Percentiles rank a stretch among this genome's conserved stretches.
Evolutionary conservation across 2,888 invertebrate genomes (phyloP).

Genomic region (Ditula angustiorana): DNA sequence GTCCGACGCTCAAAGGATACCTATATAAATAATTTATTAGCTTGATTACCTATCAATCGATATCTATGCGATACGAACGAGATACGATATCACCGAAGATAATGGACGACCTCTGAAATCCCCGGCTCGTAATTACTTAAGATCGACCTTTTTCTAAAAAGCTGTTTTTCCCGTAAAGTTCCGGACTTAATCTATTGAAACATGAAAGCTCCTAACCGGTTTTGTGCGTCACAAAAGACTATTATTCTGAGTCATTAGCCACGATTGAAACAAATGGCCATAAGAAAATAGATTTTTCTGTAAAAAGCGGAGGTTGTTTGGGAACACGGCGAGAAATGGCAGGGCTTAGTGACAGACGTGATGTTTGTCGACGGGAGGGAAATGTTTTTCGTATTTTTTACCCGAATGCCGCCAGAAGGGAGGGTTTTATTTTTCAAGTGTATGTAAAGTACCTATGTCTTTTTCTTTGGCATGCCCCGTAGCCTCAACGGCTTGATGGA

Average conservation of each 20-base stretch:
- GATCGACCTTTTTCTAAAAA: constrained; percentile 31
- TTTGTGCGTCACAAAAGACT: constrained; percentile 32
- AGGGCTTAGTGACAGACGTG: background rate
- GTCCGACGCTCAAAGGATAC: background rate
- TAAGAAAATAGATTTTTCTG: constrained; percentile 26
- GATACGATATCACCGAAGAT: background rate
- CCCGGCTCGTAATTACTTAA: constrained; percentile 32
- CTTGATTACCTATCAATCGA: constrained; percentile 4
- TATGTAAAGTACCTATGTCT: too few relatives aligned
- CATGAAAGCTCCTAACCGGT: constrained; percentile 25
- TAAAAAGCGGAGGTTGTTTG: background rate
- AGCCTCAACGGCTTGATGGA: too few relatives aligned
- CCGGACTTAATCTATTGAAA: constrained; percentile 27
- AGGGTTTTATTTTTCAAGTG: too few relatives aligned
- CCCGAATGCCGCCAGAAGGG: too few relatives aligned
- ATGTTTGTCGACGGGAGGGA: background rate
- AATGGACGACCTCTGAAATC: constrained; percentile 16
- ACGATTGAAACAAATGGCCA: constrained; percentile 30
- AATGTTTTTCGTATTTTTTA: background rate
- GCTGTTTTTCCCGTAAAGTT: constrained; percentile 33
- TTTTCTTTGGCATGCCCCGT: too few relatives aligned
- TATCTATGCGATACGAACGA: background rate
- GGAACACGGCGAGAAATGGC: background rate
- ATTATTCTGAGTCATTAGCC: constrained; percentile 34
- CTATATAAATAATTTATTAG: constrained; percentile 27